A percentile compares a stretch with the other conserved stretches of the same genome.
phyloP scores from a whole-genome alignment of 2,888 invertebrate species.

The Epinotia brunnichana region DNA sequence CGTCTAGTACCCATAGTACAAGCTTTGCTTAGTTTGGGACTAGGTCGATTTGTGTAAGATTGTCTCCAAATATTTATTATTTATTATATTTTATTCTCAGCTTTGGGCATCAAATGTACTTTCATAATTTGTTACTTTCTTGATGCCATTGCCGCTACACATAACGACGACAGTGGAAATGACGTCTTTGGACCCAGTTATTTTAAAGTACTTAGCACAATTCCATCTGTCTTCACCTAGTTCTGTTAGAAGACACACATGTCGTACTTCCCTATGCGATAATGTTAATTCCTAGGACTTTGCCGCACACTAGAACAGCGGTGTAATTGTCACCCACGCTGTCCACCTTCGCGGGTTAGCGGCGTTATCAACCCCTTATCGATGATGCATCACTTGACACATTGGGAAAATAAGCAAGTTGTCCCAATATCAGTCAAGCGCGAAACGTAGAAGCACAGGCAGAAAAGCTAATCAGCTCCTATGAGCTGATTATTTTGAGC shows the following conservation, averaged over 20 bases:
- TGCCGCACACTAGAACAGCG: constrained; percentile 50
- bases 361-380: constrained; percentile 53
- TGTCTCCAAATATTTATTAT: too few relatives aligned
- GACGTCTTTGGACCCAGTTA: constrained; percentile 17
- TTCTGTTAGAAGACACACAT: constrained; percentile 20
- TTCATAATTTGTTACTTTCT: background rate
- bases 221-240: constrained; percentile 14
- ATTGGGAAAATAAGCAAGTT: constrained; percentile 13
- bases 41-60: too few relatives aligned
- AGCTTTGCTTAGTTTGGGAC: too few relatives aligned
- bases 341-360: constrained; percentile 51
- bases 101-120: background rate
- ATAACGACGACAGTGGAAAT: background rate
- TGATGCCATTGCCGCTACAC: background rate
- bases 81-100: background rate
- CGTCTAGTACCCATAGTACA: too few relatives aligned
- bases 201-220: constrained; percentile 22
- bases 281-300: constrained; percentile 46
- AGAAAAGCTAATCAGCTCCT: constrained; percentile 6
- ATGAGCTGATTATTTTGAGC: too few relatives aligned
- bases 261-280: constrained; percentile 37
- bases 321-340: constrained; percentile 49
- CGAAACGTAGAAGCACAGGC: background rate
- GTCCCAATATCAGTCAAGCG: constrained; percentile 2
- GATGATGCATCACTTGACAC: constrained; percentile 14